Evolutionary conservation across 1,140 invertebrate genomes (phyloP).

Genomic region (Drosophila asahinai): DNA sequence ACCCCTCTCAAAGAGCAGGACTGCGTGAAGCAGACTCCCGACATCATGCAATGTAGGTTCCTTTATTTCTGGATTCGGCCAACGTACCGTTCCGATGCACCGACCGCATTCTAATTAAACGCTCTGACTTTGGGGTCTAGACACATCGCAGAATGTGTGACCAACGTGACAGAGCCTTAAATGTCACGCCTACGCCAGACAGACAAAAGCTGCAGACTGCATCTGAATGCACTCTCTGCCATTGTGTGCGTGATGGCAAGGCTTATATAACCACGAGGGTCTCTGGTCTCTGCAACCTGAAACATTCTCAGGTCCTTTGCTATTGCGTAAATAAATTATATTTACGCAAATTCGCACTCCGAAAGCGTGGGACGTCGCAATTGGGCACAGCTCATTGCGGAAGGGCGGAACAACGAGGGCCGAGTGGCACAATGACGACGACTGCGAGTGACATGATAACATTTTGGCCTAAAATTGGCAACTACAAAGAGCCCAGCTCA

Average conservation of each 20-base stretch:
- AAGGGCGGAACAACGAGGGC: neutral
- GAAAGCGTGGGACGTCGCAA: slow-evolving; percentile 52
- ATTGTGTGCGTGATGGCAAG: slow-evolving; percentile 40
- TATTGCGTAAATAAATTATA: slow-evolving; percentile 83
- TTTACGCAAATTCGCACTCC: slow-evolving; percentile 82
- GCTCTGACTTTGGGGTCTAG: slow-evolving; percentile 58
- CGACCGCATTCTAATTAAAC: slow-evolving; percentile 78
- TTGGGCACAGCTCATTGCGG: slow-evolving; percentile 14
- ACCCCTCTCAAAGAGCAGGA: neutral
- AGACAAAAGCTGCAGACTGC: slow-evolving; percentile 41
- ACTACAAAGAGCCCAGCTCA: slow-evolving; percentile 52
- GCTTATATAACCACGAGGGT: slow-evolving; percentile 72
- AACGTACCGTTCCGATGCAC: slow-evolving; percentile 12
- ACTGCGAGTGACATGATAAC: slow-evolving; percentile 83
- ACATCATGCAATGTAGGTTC: no score
- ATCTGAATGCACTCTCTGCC: slow-evolving; percentile 40
- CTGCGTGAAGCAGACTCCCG: neutral
- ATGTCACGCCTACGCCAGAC: slow-evolving; percentile 63
- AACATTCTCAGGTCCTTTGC: slow-evolving; percentile 56
- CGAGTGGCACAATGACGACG: slow-evolving; percentile 63
- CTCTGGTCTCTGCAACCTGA: slow-evolving; percentile 2
- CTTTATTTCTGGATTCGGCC: neutral
- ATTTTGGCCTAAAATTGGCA: slow-evolving; percentile 84
- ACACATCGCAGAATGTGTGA: slow-evolving; percentile 49
- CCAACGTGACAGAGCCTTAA: slow-evolving; percentile 74